Evolutionary conservation across 2,797 vertebrate species (phyloP).

Genomic region (Xenopus petersii): DNA sequence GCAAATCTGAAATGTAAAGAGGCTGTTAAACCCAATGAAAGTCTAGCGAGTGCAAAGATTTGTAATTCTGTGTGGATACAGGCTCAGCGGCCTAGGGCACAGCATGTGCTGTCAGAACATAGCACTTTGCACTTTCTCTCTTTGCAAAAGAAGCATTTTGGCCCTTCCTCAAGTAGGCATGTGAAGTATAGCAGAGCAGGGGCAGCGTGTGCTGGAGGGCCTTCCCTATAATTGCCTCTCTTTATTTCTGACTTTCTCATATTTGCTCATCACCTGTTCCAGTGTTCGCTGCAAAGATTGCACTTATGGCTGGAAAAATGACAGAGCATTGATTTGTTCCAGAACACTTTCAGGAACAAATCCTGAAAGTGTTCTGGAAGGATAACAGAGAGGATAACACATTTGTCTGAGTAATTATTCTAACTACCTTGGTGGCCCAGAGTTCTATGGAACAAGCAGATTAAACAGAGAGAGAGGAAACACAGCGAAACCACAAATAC

Average conservation of each 20-base stretch:
- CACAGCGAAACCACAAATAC: too few relatives aligned
- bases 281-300: slow-evolving; percentile 8
- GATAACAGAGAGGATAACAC: slow-evolving; percentile 24
- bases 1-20: too few relatives aligned
- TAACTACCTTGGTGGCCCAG: slow-evolving; percentile 32
- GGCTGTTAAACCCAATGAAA: too few relatives aligned
- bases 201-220: slow-evolving; percentile 11
- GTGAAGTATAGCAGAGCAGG: not conserved
- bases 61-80: too few relatives aligned
- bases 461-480: slow-evolving; percentile 11
- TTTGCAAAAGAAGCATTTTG: slow-evolving; percentile 2
- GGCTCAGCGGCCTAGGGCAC: not conserved
- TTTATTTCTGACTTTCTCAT: slow-evolving; percentile 12
- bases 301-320: slow-evolving; percentile 30
- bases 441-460: not conserved
- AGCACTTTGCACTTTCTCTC: not conserved
- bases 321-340: slow-evolving; percentile 37
- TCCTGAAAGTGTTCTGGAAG: slow-evolving; percentile 8
- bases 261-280: slow-evolving; percentile 38
- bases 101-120: not conserved
- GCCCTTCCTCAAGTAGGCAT: slow-evolving; percentile 15
- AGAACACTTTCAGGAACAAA: slow-evolving; percentile 18
- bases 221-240: slow-evolving; percentile 18
- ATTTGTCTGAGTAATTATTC: slow-evolving; percentile 40
- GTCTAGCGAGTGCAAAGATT: too few relatives aligned